Evolutionary conservation across 2,113 vertebrate genomes (phyloP).

Genomic region (Butorides virescens): DNA sequence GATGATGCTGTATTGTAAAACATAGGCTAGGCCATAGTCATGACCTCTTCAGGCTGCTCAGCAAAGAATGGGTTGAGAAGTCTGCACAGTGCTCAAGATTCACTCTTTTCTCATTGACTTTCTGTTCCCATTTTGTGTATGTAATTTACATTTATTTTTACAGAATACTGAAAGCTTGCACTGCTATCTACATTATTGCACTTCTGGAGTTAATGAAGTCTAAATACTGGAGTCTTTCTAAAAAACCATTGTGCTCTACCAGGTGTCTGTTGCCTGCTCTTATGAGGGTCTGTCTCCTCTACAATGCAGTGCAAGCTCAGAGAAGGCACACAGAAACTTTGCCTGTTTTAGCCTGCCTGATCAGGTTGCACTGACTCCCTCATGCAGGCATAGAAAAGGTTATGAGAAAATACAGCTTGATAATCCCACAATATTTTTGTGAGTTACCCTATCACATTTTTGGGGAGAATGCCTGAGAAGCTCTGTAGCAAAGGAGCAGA

Average conservation of each 20-base stretch:
- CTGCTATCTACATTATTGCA: not conserved
- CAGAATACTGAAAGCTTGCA: not conserved
- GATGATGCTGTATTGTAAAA: not conserved
- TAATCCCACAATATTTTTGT: not conserved
- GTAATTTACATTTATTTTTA: not conserved
- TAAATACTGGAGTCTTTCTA: not conserved
- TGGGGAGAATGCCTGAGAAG: not conserved
- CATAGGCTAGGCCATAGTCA: not conserved
- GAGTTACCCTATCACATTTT: not conserved
- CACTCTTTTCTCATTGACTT: not conserved
- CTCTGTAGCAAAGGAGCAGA: not conserved
- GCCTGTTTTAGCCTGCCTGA: not conserved
- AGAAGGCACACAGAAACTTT: not conserved
- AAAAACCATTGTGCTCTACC: not conserved
- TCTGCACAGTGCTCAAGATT: not conserved
- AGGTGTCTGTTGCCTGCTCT: not conserved
- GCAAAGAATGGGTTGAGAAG: not conserved
- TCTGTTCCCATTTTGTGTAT: not conserved
- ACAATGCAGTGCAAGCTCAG: not conserved
- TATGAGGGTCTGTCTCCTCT: not conserved
- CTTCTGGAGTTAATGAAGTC: not conserved
- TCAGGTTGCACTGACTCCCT: not conserved
- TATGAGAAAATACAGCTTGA: not conserved
- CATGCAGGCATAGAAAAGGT: not conserved
- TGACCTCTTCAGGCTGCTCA: not conserved